phyloP scores from a whole-genome alignment of 2,888 invertebrate species.

The Synanthedon myopaeformis region DNA sequence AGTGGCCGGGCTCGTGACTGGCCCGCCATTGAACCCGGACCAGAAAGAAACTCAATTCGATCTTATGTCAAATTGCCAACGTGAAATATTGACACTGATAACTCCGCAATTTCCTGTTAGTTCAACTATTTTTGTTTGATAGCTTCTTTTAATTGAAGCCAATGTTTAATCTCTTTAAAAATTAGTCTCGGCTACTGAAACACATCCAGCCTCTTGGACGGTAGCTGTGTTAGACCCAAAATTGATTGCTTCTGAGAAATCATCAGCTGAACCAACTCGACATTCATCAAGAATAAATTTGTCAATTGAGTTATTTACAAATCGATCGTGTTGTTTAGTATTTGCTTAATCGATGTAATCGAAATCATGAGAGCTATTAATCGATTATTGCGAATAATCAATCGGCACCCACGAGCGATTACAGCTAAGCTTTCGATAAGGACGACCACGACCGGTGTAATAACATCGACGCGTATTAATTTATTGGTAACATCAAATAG shows the following conservation, averaged over 20 bases:
- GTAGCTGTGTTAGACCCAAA: constrained; percentile 22
- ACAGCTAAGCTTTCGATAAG: constrained; percentile 33
- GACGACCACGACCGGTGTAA: constrained; percentile 30
- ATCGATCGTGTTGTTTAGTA: constrained; percentile 25
- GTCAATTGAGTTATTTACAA: constrained; percentile 46
- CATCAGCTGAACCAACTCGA: constrained; percentile 23
- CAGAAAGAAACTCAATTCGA: constrained; percentile 34
- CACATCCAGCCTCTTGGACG: constrained; percentile 19
- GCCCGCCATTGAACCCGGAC: constrained; percentile 39
- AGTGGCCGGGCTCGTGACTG: constrained; percentile 61
- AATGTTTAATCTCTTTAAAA: constrained; percentile 11
- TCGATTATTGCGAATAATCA: constrained; percentile 55
- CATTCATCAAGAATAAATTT: constrained; percentile 31
- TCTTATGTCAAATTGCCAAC: constrained; percentile 41
- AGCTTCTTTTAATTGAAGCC: constrained; percentile 18
- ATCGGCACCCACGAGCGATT: constrained; percentile 46
- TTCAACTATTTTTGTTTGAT: constrained; percentile 8
- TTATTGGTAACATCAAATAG: constrained; percentile 53
- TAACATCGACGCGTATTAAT: constrained; percentile 54
- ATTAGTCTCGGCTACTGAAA: constrained; percentile 21
- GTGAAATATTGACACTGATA: constrained; percentile 52
- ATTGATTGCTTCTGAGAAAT: constrained; percentile 26
- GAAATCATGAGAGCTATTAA: constrained; percentile 53
- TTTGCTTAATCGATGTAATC: constrained; percentile 29
- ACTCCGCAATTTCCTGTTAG: constrained; percentile 44